Conservation (phyloP, 2,888 invertebrate species). For the Acrocyrtus sp. region DNA sequence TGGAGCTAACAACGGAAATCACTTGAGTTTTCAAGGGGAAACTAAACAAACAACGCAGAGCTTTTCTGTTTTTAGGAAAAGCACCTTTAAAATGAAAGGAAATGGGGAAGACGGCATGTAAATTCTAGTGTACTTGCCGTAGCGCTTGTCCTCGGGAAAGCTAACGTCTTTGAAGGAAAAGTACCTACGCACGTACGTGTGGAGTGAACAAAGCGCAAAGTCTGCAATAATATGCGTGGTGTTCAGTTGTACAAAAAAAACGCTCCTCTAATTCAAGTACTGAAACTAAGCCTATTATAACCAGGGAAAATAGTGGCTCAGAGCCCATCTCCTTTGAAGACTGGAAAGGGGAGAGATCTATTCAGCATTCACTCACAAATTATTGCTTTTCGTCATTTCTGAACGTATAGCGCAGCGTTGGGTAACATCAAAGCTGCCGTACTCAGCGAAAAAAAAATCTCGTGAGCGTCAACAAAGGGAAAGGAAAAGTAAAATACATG, state of each 20-base stretch:
- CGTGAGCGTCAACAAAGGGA: conserved; percentile 8
- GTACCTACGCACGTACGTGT: too few relatives aligned
- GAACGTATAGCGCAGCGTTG: conserved; percentile 10
- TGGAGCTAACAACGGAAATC: conserved; percentile 31
- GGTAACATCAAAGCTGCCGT: conserved; percentile 20
- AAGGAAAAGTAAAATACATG: conserved; percentile 4
- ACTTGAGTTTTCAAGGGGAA: conserved; percentile 37
- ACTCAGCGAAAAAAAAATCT: conserved; percentile 19
- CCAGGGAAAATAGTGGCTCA: neutral
- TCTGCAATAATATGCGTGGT: too few relatives aligned
- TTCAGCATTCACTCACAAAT: neutral
- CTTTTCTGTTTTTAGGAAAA: too few relatives aligned
- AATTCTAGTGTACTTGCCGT: too few relatives aligned
- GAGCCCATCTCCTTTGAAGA: conserved; percentile 6
- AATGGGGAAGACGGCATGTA: too few relatives aligned
- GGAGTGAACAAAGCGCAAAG: too few relatives aligned
- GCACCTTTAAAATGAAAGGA: too few relatives aligned
- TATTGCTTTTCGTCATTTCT: conserved; percentile 18
- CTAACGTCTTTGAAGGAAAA: too few relatives aligned
- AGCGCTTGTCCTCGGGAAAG: too few relatives aligned
- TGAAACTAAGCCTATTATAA: conserved; percentile 13
- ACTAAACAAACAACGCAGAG: conserved; percentile 32
- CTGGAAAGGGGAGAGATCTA: neutral
- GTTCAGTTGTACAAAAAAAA: neutral
- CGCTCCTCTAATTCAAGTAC: conserved; percentile 24